Conservation (phyloP, 2,888 invertebrate genomes). For the Drosophila antonietae region DNA sequence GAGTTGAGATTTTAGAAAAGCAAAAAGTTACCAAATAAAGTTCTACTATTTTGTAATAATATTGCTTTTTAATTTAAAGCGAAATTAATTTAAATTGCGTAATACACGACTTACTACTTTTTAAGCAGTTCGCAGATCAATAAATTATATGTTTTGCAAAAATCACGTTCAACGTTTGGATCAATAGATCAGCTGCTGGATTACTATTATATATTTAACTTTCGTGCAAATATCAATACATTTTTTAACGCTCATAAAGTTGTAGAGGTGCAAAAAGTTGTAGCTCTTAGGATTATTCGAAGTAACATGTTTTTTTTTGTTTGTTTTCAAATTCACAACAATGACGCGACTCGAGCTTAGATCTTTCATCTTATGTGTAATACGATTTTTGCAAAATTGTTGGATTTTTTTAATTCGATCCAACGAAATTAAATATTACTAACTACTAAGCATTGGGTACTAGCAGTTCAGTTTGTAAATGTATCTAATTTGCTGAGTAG, state of each 20-base stretch:
- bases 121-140: slow-evolving; percentile 60
- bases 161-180: slow-evolving; percentile 43
- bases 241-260: slow-evolving; percentile 39
- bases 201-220: slow-evolving; percentile 42
- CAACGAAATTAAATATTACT: slow-evolving; percentile 47
- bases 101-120: slow-evolving; percentile 59
- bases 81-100: slow-evolving; percentile 59
- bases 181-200: slow-evolving; percentile 19
- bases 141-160: slow-evolving; percentile 62
- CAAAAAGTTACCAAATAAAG: slow-evolving; percentile 15
- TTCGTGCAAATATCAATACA: slow-evolving; percentile 55
- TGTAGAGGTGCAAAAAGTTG: slow-evolving; percentile 61
- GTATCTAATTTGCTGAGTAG: slow-evolving; percentile 45
- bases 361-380: slow-evolving; percentile 19
- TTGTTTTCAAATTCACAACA: slow-evolving; percentile 35
- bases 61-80: slow-evolving; percentile 59
- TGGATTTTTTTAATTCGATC: slow-evolving; percentile 46
- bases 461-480: slow-evolving; percentile 45
- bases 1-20: background rate
- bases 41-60: slow-evolving; percentile 17
- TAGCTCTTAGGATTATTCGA: slow-evolving; percentile 70
- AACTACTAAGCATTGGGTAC: slow-evolving; percentile 58
- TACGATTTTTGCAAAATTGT: slow-evolving; percentile 53
- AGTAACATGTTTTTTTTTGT: slow-evolving; percentile 24
- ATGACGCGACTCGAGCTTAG: slow-evolving; percentile 19